Conservation (phyloP, 2,113 vertebrate genomes). For the Brachyhypopomus gauderio region DNA sequence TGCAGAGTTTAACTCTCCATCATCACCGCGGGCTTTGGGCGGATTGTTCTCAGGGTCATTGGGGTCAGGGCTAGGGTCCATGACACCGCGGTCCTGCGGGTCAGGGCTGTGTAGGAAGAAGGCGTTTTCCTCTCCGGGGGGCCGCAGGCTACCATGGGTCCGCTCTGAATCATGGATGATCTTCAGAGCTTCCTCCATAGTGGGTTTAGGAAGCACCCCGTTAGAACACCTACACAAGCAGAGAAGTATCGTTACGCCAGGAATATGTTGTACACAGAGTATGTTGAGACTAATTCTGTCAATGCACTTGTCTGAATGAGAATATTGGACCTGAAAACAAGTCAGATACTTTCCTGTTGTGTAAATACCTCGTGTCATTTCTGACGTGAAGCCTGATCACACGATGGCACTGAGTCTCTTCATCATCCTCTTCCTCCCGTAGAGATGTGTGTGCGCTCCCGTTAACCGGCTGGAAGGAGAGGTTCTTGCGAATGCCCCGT, state of each 20-base stretch:
- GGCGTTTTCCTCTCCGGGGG: slow-evolving; percentile 79
- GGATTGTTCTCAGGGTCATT: slow-evolving; percentile 69
- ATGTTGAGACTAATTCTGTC: too few species aligned
- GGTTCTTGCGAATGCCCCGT: slow-evolving; percentile 76
- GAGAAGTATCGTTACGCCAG: background rate
- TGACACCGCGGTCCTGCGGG: slow-evolving; percentile 17
- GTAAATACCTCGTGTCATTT: slow-evolving; percentile 44
- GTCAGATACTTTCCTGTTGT: background rate
- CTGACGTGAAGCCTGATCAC: slow-evolving; percentile 64
- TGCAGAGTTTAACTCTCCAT: slow-evolving; percentile 80
- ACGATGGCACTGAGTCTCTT: slow-evolving; percentile 50
- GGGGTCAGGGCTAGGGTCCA: slow-evolving; percentile 48
- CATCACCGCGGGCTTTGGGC: slow-evolving; percentile 74
- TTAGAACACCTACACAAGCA: slow-evolving; percentile 43
- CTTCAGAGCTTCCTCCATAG: slow-evolving; percentile 93
- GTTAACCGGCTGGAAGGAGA: slow-evolving; percentile 82
- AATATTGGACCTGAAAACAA: too few species aligned
- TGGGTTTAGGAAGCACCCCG: slow-evolving; percentile 78
- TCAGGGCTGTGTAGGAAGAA: slow-evolving; percentile 89
- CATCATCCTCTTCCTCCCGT: slow-evolving; percentile 78
- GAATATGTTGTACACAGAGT: background rate
- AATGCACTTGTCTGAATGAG: too few species aligned
- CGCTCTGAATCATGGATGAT: slow-evolving; percentile 92
- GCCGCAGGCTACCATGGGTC: slow-evolving; percentile 72
- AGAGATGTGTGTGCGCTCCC: slow-evolving; percentile 80